Percentiles rank a stretch among this genome's conserved stretches.
Evolutionary conservation across 2,888 invertebrate genomes (phyloP).

Genomic region (Eilema sororculum): DNA sequence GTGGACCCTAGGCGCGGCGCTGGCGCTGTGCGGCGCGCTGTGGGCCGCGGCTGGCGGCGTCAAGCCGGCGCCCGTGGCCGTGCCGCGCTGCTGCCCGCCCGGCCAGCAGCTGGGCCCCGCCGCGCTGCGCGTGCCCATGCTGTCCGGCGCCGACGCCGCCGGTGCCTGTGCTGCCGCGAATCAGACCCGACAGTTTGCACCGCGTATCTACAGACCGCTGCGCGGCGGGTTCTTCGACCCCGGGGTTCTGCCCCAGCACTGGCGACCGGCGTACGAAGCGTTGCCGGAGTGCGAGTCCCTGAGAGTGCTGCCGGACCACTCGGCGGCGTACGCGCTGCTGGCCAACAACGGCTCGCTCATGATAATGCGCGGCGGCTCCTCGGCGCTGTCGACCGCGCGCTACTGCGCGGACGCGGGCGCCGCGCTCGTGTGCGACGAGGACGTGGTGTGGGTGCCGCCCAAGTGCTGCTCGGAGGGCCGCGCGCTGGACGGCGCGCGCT

Average conservation of each 20-base stretch:
- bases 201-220: constrained; percentile 86
- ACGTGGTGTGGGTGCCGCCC: constrained; percentile 73
- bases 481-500: constrained; percentile 86
- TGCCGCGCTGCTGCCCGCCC: constrained; percentile 63
- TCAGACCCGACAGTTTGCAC: constrained; percentile 85
- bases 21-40: constrained; percentile 39
- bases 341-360: constrained; percentile 89
- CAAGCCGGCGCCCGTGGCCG: constrained; percentile 58
- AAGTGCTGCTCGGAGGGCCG: constrained; percentile 91
- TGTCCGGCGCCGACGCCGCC: constrained; percentile 69
- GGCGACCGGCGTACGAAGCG: constrained; percentile 75
- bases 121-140: constrained; percentile 63
- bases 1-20: constrained; percentile 23
- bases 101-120: constrained; percentile 57
- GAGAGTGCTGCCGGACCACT: constrained; percentile 73
- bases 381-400: constrained; percentile 82
- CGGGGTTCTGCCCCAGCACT: constrained; percentile 80
- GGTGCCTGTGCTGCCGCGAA: constrained; percentile 63
- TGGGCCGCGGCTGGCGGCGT: constrained; percentile 55
- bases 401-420: constrained; percentile 91
- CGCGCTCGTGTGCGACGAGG: constrained; percentile 88
- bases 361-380: constrained; percentile 78
- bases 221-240: constrained; percentile 71
- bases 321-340: constrained; percentile 84
- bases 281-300: constrained; percentile 69